Percentiles rank a stretch among this genome's conserved stretches.
phyloP scores from a whole-genome alignment of 2,113 vertebrate genomes.

The Corythoichthys haematopterus region DNA sequence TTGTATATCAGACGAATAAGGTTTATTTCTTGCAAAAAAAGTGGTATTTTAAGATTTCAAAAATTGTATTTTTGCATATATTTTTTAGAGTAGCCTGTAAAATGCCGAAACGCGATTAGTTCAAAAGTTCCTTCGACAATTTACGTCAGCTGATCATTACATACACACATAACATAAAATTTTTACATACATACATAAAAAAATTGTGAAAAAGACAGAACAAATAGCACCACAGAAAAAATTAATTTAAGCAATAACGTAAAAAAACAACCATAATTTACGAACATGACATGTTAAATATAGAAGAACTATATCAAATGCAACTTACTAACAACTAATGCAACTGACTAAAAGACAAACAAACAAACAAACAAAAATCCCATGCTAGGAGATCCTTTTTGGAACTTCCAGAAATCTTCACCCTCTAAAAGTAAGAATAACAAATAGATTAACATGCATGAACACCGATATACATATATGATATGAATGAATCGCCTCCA shows the following conservation, averaged over 20 bases:
- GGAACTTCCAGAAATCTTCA: constrained; percentile 22
- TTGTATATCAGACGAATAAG: too few species aligned
- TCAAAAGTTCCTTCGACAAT: neutral
- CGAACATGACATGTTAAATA: neutral
- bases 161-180: neutral
- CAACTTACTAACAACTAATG: neutral
- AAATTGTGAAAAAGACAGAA: neutral
- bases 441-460: neutral
- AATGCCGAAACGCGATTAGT: too few species aligned
- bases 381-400: neutral
- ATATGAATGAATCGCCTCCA: neutral
- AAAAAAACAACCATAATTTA: neutral
- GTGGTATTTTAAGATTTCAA: too few species aligned
- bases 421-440: constrained; percentile 32
- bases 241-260: neutral
- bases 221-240: neutral
- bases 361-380: neutral
- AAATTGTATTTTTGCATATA: too few species aligned
- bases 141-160: neutral
- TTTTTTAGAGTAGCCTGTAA: too few species aligned
- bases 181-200: neutral
- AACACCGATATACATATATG: neutral
- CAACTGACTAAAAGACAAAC: neutral
- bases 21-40: too few species aligned
- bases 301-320: neutral